Evolutionary conservation across 2,797 vertebrate species (phyloP), one percentile per base, ranked within the genome.

Genomic region (Prunella strophiata): DNA sequence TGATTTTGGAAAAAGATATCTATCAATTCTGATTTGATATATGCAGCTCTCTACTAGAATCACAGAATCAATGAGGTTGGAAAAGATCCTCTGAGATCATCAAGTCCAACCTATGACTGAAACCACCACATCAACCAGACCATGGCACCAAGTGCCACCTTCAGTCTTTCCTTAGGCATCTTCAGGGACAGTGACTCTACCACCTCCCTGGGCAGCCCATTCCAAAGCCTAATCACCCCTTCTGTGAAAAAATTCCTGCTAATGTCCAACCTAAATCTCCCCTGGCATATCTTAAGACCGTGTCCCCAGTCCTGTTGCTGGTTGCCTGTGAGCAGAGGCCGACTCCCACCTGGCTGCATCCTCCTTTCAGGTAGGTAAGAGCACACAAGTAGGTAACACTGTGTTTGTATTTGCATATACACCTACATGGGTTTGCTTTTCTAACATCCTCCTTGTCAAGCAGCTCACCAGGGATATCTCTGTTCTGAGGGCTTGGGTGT

Each of bases 351-450:
- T 13, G 38, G n/a, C 38, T 47, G 13, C 21, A 22, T 12, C 6
- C 9, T 55, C 40, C 66, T 77, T 59, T 66, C 59, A 59, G 59
- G 52, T 2, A 52, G 21, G n/a, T 47, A 47, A 51, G 30, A 52
- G 23, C 10, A 3, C 1, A 2, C 0, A 7, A 63, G 16, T 16
- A 73, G 0, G 0, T 6, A 32, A 57, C 32, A 16, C 18, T 0
- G 4, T 14, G 11, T 13, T 16, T 38, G 7, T 2, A 4, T 11
- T 3, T 16, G 11, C 2, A 3, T 15, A n/a, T 14, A 52, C 38
- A 42, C 0, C 2, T 11, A 55, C 47, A n/a, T 0, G 5, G 30
- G 27, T 13, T 36, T 47, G 27, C 38, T 75, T 62, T 34, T 5
- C 0, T 10, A 62, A 47, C 30, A 51, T 43, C 43, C 22, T 85